These are phyloP conservation scores for Toxostoma redivivum DNA, from an alignment of 2,113 vertebrate species.

Conservation along the genomic window DNA sequence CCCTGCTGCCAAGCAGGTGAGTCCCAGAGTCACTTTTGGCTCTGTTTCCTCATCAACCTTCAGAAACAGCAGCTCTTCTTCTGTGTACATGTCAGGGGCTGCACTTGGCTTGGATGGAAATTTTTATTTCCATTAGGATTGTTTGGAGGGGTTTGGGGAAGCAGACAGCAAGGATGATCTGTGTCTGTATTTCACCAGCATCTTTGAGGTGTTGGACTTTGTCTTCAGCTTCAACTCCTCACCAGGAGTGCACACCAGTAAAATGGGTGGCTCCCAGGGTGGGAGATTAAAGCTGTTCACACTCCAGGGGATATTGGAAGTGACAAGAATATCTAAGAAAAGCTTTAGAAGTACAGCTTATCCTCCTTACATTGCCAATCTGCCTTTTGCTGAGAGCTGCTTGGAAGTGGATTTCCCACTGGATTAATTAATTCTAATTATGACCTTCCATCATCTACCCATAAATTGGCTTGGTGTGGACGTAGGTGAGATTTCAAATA, in stretches of 20 bases:
- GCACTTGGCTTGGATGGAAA: not conserved
- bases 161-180: not conserved
- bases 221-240: not conserved
- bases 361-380: constrained; percentile 14
- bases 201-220: not conserved
- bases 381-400: constrained; percentile 29
- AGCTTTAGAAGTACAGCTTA: constrained; percentile 39
- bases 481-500: constrained; percentile 34
- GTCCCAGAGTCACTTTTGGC: not conserved
- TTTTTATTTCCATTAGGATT: not conserved
- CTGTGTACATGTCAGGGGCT: accelerated
- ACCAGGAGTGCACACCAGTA: not conserved
- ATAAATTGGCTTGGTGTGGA: constrained; percentile 52
- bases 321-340: constrained; percentile 39
- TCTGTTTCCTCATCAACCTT: not conserved
- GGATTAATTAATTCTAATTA: constrained; percentile 67
- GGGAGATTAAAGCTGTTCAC: not conserved
- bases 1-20: not conserved
- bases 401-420: constrained; percentile 42
- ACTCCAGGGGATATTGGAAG: not conserved
- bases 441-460: constrained; percentile 58
- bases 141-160: not conserved
- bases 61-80: not conserved
- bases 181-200: not conserved
- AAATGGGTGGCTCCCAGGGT: not conserved